Evolutionary conservation across 2,113 vertebrate species (phyloP), one percentile per base, ranked within the genome.

Genomic region (Collichthys lucidus): DNA sequence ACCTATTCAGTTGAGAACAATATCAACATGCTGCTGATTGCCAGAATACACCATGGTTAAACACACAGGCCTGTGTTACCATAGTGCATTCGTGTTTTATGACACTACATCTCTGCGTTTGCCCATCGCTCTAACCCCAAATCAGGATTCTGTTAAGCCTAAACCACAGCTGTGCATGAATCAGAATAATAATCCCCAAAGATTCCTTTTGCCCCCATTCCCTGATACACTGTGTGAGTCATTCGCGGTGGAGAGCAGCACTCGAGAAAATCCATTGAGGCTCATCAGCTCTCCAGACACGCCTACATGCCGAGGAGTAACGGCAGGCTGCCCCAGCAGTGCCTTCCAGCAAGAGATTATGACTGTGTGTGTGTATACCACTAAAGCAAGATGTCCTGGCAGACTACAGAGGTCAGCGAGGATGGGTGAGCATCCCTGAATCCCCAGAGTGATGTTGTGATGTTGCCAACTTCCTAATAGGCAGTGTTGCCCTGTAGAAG

Each of bases 151-250:
- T 82, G 81, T 67, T 92, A 90, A 93, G 75, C 85, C 75, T 69
- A 47, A 87, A 88, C 74, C 50, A 75, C 91, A 92, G 89, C 89
- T 93, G 91, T 90, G 89, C 86, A 81, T 90, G 85, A 91, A 89
- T 88, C 87, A 88, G 83, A 91, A 90, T 84, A 88, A 89, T 91
- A 93, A 93, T 92, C 91, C 83, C 88, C 76, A 85, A 89, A 91
- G 65, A 91, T 84, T 89, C 76, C 61, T 81, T 74, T 83, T 92
- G 86, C 84, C 81, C 91, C 86, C 77, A 68, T 92, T 92, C 88
- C 60, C 72, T 73, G 77, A 84, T 73, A 80, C 74, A 53, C 72
- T 76, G 68, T 66, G 82, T 92, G 92, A 93, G 70, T 91, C 88
- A 93, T 84, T 86, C n/a, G 20, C 75, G 82, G 82, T 70, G 68